phyloP scores from a whole-genome alignment of 2,888 invertebrate genomes.

The Morpho helenor region DNA sequence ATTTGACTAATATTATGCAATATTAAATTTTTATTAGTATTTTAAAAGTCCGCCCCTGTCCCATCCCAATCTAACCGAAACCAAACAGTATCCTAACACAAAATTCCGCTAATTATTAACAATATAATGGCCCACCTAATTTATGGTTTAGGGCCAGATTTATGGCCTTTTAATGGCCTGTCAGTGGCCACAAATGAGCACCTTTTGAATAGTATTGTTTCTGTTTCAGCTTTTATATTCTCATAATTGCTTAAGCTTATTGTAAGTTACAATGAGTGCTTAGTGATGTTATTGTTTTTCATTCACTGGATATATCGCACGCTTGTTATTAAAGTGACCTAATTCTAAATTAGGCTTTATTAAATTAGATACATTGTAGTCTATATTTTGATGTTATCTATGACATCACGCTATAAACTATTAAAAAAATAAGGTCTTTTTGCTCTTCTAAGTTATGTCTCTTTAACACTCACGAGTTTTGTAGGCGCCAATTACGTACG shows the following conservation, averaged over 20 bases:
- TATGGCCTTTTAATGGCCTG: constrained; percentile 52
- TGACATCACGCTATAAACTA: no score
- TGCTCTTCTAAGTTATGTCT: no score
- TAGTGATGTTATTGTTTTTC: constrained; percentile 4
- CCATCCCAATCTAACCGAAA: constrained; percentile 6
- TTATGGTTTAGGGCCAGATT: constrained; percentile 48
- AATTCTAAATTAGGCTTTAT: no score
- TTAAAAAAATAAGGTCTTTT: no score
- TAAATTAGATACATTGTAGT: no score
- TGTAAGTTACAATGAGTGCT: constrained; percentile 3
- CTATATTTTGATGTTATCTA: no score
- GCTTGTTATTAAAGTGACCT: no score
- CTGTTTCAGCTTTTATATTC: constrained; percentile 13
- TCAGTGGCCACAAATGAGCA: constrained; percentile 48
- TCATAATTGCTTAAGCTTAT: constrained; percentile 5
- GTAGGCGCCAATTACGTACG: no score
- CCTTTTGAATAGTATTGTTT: constrained; percentile 23
- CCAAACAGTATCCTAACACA: constrained; percentile 16
- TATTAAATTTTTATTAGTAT: background rate
- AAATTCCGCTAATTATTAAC: constrained; percentile 17
- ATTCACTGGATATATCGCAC: no score
- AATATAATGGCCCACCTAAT: constrained; percentile 31
- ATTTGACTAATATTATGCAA: no score
- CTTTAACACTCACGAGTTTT: no score
- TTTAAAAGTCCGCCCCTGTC: constrained; percentile 15